Evolutionary conservation across 2,797 vertebrate genomes (phyloP), one percentile per base, ranked within the genome.

Genomic region (Pseudocheirus occidentalis): DNA sequence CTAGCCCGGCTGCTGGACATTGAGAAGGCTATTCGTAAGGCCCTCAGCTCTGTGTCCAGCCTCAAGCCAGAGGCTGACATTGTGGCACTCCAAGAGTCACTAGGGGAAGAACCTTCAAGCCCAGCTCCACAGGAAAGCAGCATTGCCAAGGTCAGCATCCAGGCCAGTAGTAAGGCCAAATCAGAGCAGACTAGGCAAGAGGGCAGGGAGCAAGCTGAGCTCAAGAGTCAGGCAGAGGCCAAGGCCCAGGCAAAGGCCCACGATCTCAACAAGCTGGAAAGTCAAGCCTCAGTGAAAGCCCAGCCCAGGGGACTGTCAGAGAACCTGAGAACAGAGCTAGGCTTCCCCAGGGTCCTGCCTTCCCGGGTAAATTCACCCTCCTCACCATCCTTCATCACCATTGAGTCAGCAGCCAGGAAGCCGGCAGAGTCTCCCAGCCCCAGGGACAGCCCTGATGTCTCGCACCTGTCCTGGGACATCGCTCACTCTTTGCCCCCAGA

Each of bases 11-110:
- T 99, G 55, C 95, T 99, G 96, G 99, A 99, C 96, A 99, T 99
- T 0, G 99, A 99, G 97, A 99, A 99, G 90, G 98, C 99, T 11
- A 99, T 99, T 92, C 99, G 98, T 96, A 99, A 99, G 97, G 99
- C 99, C 16, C 99, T 99, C 93, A 99, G 98, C 97, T 99, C 99
- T 0, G 99, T 99, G 93, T 99, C 99, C 0, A 99, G 98, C 93
- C 98, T 99, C 62, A 99, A 99, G 97, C 99, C 99, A 4, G 99
- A 99, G 90, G 98, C 99, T 7, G 99, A 99, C 62, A 99, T 99
- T 0, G 98, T 97, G 66, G 99, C 99, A 52, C 98, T 99, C 90
- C 99, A 99, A 95, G 99, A 99, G 97, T 99, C 99, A 40, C 98
- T 99, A 58, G 99, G 98, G 58, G 98, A 99, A 96, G 98, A 94